phyloP scores from a whole-genome alignment of 2,797 vertebrate species.

The Heteromormyrus szaboi region DNA sequence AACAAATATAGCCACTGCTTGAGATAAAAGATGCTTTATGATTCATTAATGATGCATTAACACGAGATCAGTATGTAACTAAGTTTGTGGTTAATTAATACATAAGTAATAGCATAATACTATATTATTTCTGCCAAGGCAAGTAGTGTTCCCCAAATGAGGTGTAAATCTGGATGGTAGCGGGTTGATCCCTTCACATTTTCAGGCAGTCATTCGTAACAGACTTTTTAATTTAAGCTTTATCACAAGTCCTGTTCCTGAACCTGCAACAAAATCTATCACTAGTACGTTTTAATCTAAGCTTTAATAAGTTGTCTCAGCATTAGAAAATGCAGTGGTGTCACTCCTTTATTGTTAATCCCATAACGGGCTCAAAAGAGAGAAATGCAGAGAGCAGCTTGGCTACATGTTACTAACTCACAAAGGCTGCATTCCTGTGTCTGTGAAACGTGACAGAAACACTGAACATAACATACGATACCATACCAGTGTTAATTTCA shows the following conservation, averaged over 20 bases:
- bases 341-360: not conserved
- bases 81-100: not conserved
- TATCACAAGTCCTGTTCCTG: not conserved
- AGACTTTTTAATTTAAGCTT: not conserved
- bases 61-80: not conserved
- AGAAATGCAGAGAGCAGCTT: not conserved
- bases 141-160: slow-evolving; percentile 6
- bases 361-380: not conserved
- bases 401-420: not conserved
- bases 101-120: not conserved
- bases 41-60: not conserved
- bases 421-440: not conserved
- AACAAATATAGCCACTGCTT: not conserved
- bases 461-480: not conserved
- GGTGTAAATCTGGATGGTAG: slow-evolving; percentile 22
- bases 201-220: slow-evolving; percentile 40
- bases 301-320: not conserved
- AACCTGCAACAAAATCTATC: not conserved
- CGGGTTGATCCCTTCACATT: slow-evolving; percentile 39
- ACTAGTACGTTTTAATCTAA: not conserved
- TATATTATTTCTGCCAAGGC: not conserved
- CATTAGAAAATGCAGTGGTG: not conserved
- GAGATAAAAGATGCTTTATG: not conserved
- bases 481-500: not conserved
- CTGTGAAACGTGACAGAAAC: not conserved